Evolutionary conservation across 1,140 invertebrate genomes (phyloP), one percentile per base, ranked within the genome.

Genomic region (Helicoverpa zea): DNA sequence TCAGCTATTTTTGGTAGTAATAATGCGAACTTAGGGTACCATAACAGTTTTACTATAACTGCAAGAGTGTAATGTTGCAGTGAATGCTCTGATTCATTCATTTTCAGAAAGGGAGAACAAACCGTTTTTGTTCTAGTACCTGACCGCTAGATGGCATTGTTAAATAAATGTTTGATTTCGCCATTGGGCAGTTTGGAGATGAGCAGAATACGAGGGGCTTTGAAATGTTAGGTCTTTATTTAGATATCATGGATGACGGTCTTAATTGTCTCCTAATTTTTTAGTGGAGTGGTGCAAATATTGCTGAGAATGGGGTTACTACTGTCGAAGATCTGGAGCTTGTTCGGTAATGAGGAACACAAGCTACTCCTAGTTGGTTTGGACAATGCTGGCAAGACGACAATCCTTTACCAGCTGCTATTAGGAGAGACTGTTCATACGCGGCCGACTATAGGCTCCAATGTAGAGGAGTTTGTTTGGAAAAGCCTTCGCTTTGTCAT

Each of bases 351-450:
- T 92, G 98, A 98, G 97, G 98, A 99, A 95, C 98, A 99, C 95
- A 99, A 99, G 96, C 97, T 99, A 80, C 98, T 99, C 4, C 98
- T 99, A 95, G 98, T 99, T 74, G 99, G 99, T 3, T 94, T 99
- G 82, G 99, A 99, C 95, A 99, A 99, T 97, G 99, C 99, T 68
- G 99, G 99, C n/a, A 99, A 99, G 95, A 99, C 99, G 13, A 99
- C 99, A 63, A 99, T 99, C 89, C 95, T 99, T 14, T 99, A 99
- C 95, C 99, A 99, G 95, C 98, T 99, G 92, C 96, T 99, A 81
- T 98, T 99, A 97, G 99, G 99, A 89, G 99, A 99, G 95, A 98
- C 99, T 43, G 99, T 99, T 0, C 99, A 99, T 87, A 99, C 99
- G 7, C 98, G 98, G 74, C 99, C 99, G 1, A 99, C 99, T 1